Conservation (phyloP, 2,888 invertebrate species). For the Hololepta plana region DNA sequence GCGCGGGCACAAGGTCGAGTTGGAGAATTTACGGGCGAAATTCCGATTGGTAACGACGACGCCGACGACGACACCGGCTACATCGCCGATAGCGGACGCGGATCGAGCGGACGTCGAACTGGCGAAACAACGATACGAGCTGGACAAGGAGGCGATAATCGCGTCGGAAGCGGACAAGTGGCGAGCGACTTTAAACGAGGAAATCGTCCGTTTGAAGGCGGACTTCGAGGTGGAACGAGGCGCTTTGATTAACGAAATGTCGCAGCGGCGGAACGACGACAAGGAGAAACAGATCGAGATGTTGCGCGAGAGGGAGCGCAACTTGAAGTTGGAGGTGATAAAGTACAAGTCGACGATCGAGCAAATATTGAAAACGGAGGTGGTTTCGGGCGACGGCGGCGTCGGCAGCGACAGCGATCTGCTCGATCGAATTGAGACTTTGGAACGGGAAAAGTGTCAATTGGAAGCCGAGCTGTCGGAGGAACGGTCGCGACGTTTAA, state of each 20-base stretch:
- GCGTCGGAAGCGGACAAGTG: too few species aligned
- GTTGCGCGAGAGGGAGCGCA: conserved; percentile 40
- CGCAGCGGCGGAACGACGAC: conserved; percentile 30
- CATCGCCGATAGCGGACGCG: conserved; percentile 39
- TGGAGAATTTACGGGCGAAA: conserved; percentile 56
- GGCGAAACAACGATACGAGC: too few species aligned
- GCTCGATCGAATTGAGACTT: conserved; percentile 28
- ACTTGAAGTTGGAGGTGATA: conserved; percentile 41
- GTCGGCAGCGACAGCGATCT: conserved; percentile 19
- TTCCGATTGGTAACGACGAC: conserved; percentile 57
- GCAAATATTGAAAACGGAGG: conserved; percentile 44
- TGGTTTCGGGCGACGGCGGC: background rate
- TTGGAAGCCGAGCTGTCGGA: conserved; percentile 25
- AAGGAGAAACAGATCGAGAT: conserved; percentile 53
- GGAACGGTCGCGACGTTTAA: conserved; percentile 14
- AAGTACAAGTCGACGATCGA: conserved; percentile 51
- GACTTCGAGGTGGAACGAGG: conserved; percentile 43
- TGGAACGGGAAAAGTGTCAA: conserved; percentile 31
- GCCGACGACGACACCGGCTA: conserved; percentile 54
- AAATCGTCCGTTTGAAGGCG: conserved; percentile 48
- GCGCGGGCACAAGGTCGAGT: conserved; percentile 56
- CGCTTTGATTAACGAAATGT: too few species aligned
- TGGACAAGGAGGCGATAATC: too few species aligned
- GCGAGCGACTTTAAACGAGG: conserved; percentile 44
- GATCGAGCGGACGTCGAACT: conserved; percentile 35